Base-by-base conservation (phyloP, 2,797 vertebrate species). In the Clamator glandarius region DNA sequence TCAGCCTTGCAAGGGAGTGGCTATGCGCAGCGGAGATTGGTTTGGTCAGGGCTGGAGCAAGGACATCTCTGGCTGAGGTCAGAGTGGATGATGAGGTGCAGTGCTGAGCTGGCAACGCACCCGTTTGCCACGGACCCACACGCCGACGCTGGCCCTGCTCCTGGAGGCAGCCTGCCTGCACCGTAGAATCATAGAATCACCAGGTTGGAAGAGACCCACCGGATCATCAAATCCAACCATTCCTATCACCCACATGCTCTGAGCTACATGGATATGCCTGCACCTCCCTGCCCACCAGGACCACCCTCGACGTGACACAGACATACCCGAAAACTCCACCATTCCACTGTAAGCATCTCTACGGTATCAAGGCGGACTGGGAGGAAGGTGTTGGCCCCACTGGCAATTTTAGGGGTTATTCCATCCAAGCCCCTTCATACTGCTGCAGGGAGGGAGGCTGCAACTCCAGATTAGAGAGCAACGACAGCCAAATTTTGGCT, bases 51-150 rank as follows among this genome's bases (percentile, higher is more conserved):
- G 17, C 9, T 1, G 2, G 26, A 46, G 17, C 54, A 46, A 76
- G 55, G 68, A 11, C 25, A 50, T 31, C 44, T 48, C 51, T 17
- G 46, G 25, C 59, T 1, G 0, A 58, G 74, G 72, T 52, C 39
- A 8, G 67, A 24, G 33, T 0, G 0, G 2, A 29, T 1, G 2
- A 51, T 31, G 14, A 31, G n/a, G 57, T 41, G 57, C 20, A 67
- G 61, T 2, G 2, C 59, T 1, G 16, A 14, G 29, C 64, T 39
- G 72, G 46, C 66, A 11, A 24, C 0, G 4, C 4, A 5, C 52
- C 57, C 3, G 1, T 6, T 6, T 5, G 1, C 26, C 7, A 1
- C 1, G 1, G 16, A 24, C 21, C 31, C 23, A 58, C 0, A 0
- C 28, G 0, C 9, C 11, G 77, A 46, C 0, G 1, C 66, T 42